phyloP scores from a whole-genome alignment of 2,797 vertebrate species.

The Pseudocheirus occidentalis region DNA sequence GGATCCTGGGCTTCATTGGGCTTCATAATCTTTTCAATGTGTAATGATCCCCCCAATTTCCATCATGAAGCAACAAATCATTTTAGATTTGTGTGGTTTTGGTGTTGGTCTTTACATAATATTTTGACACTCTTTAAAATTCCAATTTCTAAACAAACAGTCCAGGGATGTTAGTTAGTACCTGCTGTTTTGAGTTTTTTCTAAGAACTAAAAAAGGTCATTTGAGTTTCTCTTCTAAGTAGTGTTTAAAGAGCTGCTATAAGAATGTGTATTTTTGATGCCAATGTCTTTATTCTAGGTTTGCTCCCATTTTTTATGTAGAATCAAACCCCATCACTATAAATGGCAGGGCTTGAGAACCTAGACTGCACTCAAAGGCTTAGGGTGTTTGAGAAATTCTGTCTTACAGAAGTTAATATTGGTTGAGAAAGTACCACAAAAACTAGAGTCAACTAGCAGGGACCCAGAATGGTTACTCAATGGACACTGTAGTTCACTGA shows the following conservation, averaged over 20 bases:
- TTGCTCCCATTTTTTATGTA: constrained; percentile 14
- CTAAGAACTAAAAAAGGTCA: background rate
- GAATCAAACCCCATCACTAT: background rate
- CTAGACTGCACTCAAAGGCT: background rate
- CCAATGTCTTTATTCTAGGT: constrained; percentile 48
- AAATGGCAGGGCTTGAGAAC: too few relatives aligned
- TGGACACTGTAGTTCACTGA: background rate
- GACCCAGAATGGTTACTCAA: background rate
- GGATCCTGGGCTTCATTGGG: background rate
- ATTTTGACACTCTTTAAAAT: constrained; percentile 15
- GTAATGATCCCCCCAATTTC: background rate
- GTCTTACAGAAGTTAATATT: background rate
- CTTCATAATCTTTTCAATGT: constrained; percentile 25
- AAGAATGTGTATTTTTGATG: constrained; percentile 45
- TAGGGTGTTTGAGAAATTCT: constrained; percentile 5
- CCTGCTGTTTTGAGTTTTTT: background rate
- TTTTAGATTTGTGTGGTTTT: background rate
- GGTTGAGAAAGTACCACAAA: background rate
- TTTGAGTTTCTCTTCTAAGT: constrained; percentile 13
- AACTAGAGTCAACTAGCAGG: background rate
- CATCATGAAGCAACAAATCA: background rate
- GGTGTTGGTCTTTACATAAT: background rate
- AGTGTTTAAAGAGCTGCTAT: constrained; percentile 34
- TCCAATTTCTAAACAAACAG: background rate
- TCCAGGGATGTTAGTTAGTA: background rate